These are phyloP conservation scores for Leptura quadrifasciata DNA, from an alignment of 2,888 invertebrate genomes.

Conservation along the genomic window DNA sequence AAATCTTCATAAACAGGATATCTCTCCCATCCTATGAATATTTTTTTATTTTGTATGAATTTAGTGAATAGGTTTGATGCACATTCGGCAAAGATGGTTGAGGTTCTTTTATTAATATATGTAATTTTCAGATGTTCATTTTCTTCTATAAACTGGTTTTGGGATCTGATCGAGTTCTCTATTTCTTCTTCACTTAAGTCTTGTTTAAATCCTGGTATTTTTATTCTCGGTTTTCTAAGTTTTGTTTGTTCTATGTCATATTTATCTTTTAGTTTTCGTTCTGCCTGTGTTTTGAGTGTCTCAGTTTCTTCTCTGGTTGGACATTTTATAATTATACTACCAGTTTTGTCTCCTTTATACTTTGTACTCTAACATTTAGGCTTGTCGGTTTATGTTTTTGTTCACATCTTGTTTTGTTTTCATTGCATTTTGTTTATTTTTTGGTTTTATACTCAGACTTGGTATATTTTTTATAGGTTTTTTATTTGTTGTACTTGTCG, in stretches of 20 bases:
- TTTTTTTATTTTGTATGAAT: conserved; percentile 19
- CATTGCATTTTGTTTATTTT: conserved; percentile 19
- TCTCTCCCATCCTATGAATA: conserved; percentile 38
- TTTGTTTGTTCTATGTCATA: conserved; percentile 33
- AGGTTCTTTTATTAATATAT: not conserved
- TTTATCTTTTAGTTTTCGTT: conserved; percentile 21
- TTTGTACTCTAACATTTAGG: conserved; percentile 14
- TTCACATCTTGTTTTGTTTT: conserved; percentile 20
- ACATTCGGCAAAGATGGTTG: conserved; percentile 40
- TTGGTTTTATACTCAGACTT: conserved; percentile 20
- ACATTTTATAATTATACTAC: conserved; percentile 33
- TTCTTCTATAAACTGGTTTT: conserved; percentile 17
- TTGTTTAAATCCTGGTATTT: conserved; percentile 32
- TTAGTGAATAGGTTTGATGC: conserved; percentile 9
- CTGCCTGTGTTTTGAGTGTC: conserved; percentile 5
- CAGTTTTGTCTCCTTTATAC: not conserved
- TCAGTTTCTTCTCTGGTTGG: conserved; percentile 19
- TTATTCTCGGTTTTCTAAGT: conserved; percentile 40
- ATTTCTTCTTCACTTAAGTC: conserved; percentile 28
- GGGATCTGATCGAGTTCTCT: conserved; percentile 28
- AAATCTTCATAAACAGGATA: conserved; percentile 32
- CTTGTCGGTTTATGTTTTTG: conserved; percentile 15
- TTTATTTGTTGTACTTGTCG: not conserved
- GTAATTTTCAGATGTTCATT: too few species aligned
- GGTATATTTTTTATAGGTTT: conserved; percentile 17